A percentile compares a stretch with the other conserved stretches of the same genome.
Conservation (phyloP, 2,888 invertebrate genomes). For the Zygaena filipendulae region DNA sequence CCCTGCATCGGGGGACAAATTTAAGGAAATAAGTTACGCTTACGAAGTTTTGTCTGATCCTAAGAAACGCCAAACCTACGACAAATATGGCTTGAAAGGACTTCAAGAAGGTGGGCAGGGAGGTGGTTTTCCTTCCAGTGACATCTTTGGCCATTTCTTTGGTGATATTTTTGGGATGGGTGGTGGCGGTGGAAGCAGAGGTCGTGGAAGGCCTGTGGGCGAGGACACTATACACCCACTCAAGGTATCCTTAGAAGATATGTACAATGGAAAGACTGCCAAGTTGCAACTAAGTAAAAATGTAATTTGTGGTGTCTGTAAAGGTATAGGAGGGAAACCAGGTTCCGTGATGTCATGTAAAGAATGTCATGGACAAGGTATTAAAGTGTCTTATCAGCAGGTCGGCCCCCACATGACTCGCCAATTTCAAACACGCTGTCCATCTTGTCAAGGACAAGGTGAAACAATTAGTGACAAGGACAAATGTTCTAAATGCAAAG, state of each 20-base stretch:
- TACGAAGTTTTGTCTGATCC: constrained; percentile 93
- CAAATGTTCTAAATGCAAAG: constrained; percentile 83
- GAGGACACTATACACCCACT: constrained; percentile 87
- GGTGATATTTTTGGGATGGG: constrained; percentile 73
- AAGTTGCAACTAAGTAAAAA: constrained; percentile 86
- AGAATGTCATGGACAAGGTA: constrained; percentile 81
- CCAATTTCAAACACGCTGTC: constrained; percentile 71
- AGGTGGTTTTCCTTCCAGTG: constrained; percentile 69
- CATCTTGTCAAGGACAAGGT: constrained; percentile 75
- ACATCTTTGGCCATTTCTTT: constrained; percentile 73
- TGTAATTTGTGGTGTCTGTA: constrained; percentile 81
- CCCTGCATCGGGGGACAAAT: constrained; percentile 90
- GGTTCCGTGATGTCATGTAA: constrained; percentile 75
- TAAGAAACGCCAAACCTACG: constrained; percentile 87
- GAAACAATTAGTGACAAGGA: constrained; percentile 83
- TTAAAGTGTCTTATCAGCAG: constrained; percentile 79
- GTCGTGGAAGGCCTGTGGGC: constrained; percentile 72
- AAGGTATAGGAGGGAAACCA: constrained; percentile 80
- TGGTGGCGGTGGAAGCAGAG: constrained; percentile 41
- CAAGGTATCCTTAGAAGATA: constrained; percentile 88
- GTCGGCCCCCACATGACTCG: constrained; percentile 73
- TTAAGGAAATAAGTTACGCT: constrained; percentile 96
- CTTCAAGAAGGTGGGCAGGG: constrained; percentile 81
- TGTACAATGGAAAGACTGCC: constrained; percentile 89
- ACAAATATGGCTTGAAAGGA: constrained; percentile 88